Conservation (phyloP, 1,140 invertebrate species). For the Pseudomyrmex sp. region DNA sequence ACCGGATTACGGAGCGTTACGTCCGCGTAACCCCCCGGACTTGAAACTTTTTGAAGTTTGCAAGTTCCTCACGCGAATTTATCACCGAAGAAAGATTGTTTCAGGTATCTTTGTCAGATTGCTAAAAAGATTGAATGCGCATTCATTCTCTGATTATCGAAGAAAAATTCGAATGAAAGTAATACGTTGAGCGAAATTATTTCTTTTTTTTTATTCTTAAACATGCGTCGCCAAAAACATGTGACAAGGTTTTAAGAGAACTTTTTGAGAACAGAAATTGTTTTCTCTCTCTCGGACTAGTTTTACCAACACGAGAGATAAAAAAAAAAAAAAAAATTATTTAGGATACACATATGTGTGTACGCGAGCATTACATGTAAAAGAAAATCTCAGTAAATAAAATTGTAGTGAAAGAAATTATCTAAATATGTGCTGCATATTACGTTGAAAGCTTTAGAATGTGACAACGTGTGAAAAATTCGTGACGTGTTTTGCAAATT, state of each 20-base stretch:
- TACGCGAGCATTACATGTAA: background rate
- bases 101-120: background rate
- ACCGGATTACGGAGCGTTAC: slow-evolving; percentile 44
- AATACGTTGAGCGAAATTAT: background rate
- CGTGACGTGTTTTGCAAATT: background rate
- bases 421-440: background rate
- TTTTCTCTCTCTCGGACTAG: slow-evolving; percentile 1
- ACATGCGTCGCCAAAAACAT: too few species aligned
- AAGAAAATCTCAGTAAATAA: slow-evolving; percentile 13
- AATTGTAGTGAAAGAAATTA: background rate
- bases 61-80: slow-evolving; percentile 42
- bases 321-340: background rate
- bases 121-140: background rate
- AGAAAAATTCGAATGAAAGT: slow-evolving; percentile 1
- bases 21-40: slow-evolving; percentile 43
- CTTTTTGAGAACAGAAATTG: background rate
- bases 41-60: slow-evolving; percentile 56
- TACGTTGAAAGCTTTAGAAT: background rate
- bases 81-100: slow-evolving; percentile 32
- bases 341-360: background rate
- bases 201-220: too few species aligned
- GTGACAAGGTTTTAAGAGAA: too few species aligned
- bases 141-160: background rate
- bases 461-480: background rate
- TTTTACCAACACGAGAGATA: slow-evolving; percentile 6